phyloP scores from a whole-genome alignment of 2,888 invertebrate species.

The Diogma glabrata region DNA sequence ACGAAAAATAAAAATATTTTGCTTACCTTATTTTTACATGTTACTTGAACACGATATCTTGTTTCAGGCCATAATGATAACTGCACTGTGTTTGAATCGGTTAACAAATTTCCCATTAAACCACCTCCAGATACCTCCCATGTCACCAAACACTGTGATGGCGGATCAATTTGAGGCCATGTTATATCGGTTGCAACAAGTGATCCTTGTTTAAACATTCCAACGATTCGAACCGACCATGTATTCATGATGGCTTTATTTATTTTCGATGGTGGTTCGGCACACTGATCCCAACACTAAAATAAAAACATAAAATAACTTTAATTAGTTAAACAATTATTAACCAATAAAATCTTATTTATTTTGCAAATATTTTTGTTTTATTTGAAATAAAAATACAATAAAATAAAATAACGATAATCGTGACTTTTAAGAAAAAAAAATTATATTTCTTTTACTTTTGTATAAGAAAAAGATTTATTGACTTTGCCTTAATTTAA shows the following conservation, averaged over 20 bases:
- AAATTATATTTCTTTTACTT: too few species aligned
- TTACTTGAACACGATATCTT: conserved; percentile 36
- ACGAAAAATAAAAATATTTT: too few species aligned
- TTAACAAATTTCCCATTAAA: conserved; percentile 35
- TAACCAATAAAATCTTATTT: too few species aligned
- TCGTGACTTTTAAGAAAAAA: too few species aligned
- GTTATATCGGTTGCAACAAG: conserved; percentile 35
- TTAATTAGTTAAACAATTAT: too few species aligned
- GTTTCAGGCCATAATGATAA: conserved; percentile 36
- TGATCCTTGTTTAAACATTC: conserved; percentile 34
- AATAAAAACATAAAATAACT: too few species aligned
- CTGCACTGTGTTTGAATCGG: conserved; percentile 34
- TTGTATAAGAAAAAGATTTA: too few species aligned
- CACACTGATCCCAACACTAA: conserved; percentile 35
- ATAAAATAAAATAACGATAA: too few species aligned
- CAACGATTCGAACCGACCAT: conserved; percentile 30
- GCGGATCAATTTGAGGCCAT: conserved; percentile 29
- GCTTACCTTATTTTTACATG: conserved; percentile 36
- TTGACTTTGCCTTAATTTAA: too few species aligned
- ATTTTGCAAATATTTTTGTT: too few species aligned
- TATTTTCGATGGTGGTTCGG: conserved; percentile 24
- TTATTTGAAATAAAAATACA: too few species aligned
- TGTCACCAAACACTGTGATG: conserved; percentile 34
- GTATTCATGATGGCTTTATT: conserved; percentile 30
- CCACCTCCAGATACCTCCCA: conserved; percentile 37